Evolutionary conservation across 1,140 invertebrate genomes (phyloP), one percentile per base, ranked within the genome.

Genomic region (Stenopsyche tienmushanensis): DNA sequence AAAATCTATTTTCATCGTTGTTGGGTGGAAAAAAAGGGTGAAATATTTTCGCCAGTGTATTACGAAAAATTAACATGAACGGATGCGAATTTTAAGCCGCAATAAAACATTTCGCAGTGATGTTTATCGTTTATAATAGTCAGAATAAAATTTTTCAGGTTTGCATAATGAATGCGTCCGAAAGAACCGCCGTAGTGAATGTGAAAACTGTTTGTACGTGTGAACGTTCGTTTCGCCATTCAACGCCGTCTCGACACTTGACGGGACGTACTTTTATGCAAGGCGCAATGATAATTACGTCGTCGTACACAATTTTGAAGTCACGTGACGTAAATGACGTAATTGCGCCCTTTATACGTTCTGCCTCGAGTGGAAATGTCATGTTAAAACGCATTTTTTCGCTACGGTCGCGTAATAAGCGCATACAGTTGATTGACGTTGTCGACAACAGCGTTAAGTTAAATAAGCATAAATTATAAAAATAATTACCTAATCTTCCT

Each of bases 201-300:
- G n/a, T 18, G 20, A 7, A 50, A 17, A 53, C 5, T 15, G 9
- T 15, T 45, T 45, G 17, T 45, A 45, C 17, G 17, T 45, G 17
- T 45, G 17, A 15, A 45, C 5, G 17, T 45, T 45, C 9, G 17
- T n/a, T n/a, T n/a, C n/a, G n/a, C n/a, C n/a, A n/a, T n/a, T n/a
- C n/a, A n/a, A n/a, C n/a, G 9, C 17, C 5, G 17, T 26, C 24
- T 53, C 24, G 15, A 23, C 1, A 8, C 23, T 21, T 20, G 13
- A 7, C 15, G 47, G 15, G 17, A 57, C 42, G 54, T 34, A 57
- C 54, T 57, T 39, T 57, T 42, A 20, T 57, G 54, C 34, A 25
- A 29, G 25, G 29, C 25, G 7, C 21, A 29, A 39, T 39, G 3
- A 50, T 57, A 57, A 57, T 57, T 57, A 57, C 24, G 39, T 57